Evolutionary conservation across 23 tunicate genomes (phyloP).

Genomic region (Phallusia fumigata): DNA sequence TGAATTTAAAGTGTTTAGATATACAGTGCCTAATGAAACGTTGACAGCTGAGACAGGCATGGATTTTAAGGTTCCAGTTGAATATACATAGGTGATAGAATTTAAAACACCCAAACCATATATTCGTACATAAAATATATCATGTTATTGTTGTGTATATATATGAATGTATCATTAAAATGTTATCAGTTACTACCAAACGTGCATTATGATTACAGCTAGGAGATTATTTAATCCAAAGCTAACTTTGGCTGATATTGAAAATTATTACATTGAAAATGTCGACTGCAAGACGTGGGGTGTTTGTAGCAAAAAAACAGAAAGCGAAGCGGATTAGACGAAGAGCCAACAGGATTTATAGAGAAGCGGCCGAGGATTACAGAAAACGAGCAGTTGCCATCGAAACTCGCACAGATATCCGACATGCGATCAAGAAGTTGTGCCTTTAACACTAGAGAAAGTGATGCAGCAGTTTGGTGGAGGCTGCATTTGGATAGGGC

Average conservation of each 20-base stretch:
- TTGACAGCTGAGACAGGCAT: constrained; percentile 1
- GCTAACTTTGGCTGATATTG: constrained; percentile 1
- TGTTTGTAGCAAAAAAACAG: background rate
- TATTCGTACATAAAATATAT: background rate
- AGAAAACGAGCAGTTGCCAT: background rate
- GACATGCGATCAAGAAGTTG: constrained; percentile 14
- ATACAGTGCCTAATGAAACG: constrained; percentile 9
- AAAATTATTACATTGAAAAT: constrained; percentile 15
- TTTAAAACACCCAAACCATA: constrained; percentile 16
- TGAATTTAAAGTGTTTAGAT: constrained; percentile 4
- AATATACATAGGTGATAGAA: constrained; percentile 1
- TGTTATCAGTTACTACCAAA: background rate
- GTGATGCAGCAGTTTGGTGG: background rate
- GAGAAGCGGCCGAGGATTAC: background rate
- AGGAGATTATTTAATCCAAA: background rate
- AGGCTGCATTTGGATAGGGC: constrained; percentile 14
- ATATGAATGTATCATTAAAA: no score
- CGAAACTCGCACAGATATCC: background rate
- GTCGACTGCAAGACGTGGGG: constrained; percentile 17
- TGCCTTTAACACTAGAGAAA: constrained; percentile 10
- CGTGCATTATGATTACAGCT: constrained; percentile 11
- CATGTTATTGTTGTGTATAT: background rate
- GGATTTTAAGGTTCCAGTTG: background rate
- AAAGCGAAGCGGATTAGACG: constrained; percentile 2
- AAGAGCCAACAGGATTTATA: background rate